These are phyloP conservation scores for Ephydatia muelleri DNA, from an alignment of 37 sponge, comb jelly and placozoan species.

Conservation along the genomic window DNA sequence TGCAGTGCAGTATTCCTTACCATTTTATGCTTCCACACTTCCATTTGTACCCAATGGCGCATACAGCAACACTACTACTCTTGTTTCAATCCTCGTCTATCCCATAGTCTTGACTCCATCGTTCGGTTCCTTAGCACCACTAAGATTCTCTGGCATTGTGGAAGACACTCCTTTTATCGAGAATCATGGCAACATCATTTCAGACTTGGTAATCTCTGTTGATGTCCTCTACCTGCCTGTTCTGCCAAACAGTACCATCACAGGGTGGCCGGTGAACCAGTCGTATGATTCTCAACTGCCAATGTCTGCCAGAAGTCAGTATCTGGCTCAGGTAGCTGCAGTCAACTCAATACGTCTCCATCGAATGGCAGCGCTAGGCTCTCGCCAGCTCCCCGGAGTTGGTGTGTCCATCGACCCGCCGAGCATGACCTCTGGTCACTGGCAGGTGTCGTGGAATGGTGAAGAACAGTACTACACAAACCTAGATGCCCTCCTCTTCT, in stretches of 20 bases:
- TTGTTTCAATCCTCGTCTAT: conserved; percentile 32
- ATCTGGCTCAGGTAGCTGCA: conserved; percentile 26
- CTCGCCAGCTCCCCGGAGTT: conserved; percentile 61
- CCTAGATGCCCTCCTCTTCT: conserved; percentile 28
- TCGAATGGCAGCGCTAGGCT: conserved; percentile 7
- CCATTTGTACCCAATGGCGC: conserved; percentile 40
- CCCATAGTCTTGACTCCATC: conserved; percentile 38
- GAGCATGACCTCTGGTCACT: conserved; percentile 21
- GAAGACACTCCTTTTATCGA: conserved; percentile 42
- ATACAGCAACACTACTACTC: conserved; percentile 49
- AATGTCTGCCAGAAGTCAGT: conserved; percentile 3
- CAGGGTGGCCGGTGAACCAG: conserved; percentile 43
- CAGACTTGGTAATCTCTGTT: conserved; percentile 41
- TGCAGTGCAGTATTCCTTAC: conserved; percentile 12
- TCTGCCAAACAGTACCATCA: conserved; percentile 16
- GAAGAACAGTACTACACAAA: conserved; percentile 38
- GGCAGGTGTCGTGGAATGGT: conserved; percentile 77
- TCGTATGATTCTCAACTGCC: conserved; percentile 42
- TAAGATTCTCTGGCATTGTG: conserved; percentile 28
- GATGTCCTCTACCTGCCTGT: conserved; percentile 29
- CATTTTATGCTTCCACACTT: conserved; percentile 34
- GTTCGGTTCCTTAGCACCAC: conserved; percentile 15
- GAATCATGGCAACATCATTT: conserved; percentile 47
- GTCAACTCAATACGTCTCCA: conserved; percentile 42
- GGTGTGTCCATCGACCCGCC: conserved; percentile 33